Evolutionary conservation across 2,888 invertebrate species (phyloP).

Genomic region (Merodon equestris): DNA sequence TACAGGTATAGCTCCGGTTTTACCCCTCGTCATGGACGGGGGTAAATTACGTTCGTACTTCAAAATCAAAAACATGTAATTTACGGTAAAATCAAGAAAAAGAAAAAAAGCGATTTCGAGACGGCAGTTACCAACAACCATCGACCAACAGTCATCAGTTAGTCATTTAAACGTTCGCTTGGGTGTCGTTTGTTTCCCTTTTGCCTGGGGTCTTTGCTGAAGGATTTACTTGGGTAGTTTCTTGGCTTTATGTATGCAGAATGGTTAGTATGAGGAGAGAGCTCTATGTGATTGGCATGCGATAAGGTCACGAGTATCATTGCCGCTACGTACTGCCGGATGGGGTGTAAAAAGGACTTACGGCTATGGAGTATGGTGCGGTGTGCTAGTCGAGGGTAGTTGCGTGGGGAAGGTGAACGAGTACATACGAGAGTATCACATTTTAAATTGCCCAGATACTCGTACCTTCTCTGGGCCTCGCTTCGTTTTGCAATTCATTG

Average conservation of each 20-base stretch:
- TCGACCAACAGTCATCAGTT: constrained; percentile 52
- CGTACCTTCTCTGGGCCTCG: constrained; percentile 53
- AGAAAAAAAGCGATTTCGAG: constrained; percentile 38
- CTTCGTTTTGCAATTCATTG: constrained; percentile 61
- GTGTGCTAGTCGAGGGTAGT: not conserved
- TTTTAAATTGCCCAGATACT: constrained; percentile 66
- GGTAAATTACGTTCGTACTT: constrained; percentile 58
- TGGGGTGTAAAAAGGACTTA: constrained; percentile 28
- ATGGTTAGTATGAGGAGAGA: constrained; percentile 12
- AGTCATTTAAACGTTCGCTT: constrained; percentile 45
- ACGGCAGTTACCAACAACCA: constrained; percentile 26
- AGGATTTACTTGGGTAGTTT: constrained; percentile 21
- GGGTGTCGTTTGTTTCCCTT: constrained; percentile 26
- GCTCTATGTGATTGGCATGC: constrained; percentile 60
- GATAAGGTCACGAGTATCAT: constrained; percentile 61
- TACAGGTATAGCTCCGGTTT: not conserved
- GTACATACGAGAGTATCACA: constrained; percentile 62
- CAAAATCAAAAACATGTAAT: constrained; percentile 64
- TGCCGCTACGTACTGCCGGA: constrained; percentile 24
- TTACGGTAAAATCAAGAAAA: constrained; percentile 57
- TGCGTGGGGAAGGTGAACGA: constrained; percentile 14
- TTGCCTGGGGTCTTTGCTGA: constrained; percentile 31
- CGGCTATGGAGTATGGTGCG: too few relatives aligned
- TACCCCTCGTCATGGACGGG: not conserved
- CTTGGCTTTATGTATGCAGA: constrained; percentile 47